Base-by-base conservation (phyloP, 2,888 invertebrate genomes). In the Nineta flava region DNA sequence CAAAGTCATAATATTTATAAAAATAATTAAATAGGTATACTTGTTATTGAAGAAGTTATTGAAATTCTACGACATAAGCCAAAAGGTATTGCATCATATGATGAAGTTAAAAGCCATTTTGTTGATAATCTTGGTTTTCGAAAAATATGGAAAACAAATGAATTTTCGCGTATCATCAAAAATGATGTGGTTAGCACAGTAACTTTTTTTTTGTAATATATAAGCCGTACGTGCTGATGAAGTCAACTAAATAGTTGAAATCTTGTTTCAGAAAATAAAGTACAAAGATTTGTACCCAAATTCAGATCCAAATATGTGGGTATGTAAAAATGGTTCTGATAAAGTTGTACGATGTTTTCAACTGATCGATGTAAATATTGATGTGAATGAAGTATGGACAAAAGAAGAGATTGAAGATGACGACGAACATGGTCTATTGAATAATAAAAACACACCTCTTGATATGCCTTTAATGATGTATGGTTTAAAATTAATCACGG, bases 231-330 rank as follows among this genome's bases (percentile, higher is more conserved):
- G n/a, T n/a, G n/a, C n/a, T n/a, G n/a, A 19, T 19, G 5, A 4
- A 19, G 5, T 19, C 2, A 19, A 19, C 2, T 19, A 19, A 19
- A 19, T 19, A 26, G 4, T 26, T 26, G 26, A 26, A 26, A 6
- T 49, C 51, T 52, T 50, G 50, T 58, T 61, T 15, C 54, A 72
- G 70, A 58, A 62, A 55, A 59, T 75, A 21, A 70, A 73, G 1
- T 78, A 76, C 56, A 67, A 76, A 55, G 66, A 69, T 5, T 56
- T 78, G 10, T 76, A 75, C 63, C 79, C 81, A 13, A 63, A 77
- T 55, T 75, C 78, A 1, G 55, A 62, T 4, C 60, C 63, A 34
- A 59, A 59, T 5, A 75, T 79, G 58, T 78, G 72, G 69, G 69
- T 68, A 53, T 60, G 61, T 10, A 76, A 75, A 58, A 63, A 62